Evolutionary conservation across 2,888 invertebrate species (phyloP).

Genomic region (Blera fallax): DNA sequence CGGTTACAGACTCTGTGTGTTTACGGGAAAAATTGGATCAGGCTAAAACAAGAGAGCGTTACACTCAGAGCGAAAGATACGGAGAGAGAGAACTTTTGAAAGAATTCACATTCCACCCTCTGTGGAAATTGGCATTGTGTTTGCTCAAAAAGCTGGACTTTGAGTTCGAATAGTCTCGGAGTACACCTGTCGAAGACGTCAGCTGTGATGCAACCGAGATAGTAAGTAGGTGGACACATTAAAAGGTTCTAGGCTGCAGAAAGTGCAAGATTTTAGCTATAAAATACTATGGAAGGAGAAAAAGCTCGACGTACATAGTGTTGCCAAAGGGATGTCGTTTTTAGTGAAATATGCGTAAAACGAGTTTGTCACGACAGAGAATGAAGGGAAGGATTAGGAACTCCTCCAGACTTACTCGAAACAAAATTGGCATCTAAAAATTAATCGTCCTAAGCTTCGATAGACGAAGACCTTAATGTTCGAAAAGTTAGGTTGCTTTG

Average conservation of each 20-base stretch:
- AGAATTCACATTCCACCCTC: conserved; percentile 19
- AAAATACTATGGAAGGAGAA: background rate
- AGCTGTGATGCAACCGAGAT: conserved; percentile 40
- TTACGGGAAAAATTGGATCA: conserved; percentile 38
- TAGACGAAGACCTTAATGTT: too few species aligned
- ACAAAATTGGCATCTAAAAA: too few species aligned
- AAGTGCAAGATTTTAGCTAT: conserved; percentile 32
- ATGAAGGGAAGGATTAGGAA: too few species aligned
- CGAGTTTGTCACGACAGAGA: background rate
- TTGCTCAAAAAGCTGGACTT: conserved; percentile 21
- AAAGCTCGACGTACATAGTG: background rate
- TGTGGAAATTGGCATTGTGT: background rate
- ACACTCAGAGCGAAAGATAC: background rate
- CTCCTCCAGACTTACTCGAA: too few species aligned
- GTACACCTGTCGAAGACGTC: conserved; percentile 40
- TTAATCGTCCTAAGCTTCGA: too few species aligned
- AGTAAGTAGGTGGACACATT: background rate
- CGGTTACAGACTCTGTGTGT: conserved; percentile 35
- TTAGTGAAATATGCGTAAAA: too few species aligned
- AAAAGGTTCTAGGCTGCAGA: background rate
- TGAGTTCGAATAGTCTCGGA: background rate
- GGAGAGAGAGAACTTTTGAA: conserved; percentile 19
- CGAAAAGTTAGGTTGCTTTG: too few species aligned
- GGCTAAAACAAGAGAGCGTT: conserved; percentile 41
- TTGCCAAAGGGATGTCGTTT: conserved; percentile 1